Evolutionary conservation across 2,888 invertebrate species (phyloP), one percentile per base, ranked within the genome.

Genomic region (Drosophila siamana): DNA sequence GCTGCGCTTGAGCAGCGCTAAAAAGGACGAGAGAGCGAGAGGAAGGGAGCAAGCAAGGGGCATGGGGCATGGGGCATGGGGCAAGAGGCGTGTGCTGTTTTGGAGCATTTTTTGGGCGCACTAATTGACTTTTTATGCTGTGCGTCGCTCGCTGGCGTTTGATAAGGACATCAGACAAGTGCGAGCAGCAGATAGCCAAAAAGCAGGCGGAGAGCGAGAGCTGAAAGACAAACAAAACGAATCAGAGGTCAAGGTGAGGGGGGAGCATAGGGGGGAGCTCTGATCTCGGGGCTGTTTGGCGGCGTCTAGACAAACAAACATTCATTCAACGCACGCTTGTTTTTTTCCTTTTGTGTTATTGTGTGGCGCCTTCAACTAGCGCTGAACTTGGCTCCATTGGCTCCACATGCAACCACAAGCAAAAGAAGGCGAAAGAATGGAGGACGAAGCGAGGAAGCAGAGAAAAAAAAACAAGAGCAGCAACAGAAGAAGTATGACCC

Each of bases 81-180:
- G 36, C 24, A 7, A 26, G 36, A 6, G 16, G 15, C 9, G 16
- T 33, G 28, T 16, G 38, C 56, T 28, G 41, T 52, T 75, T 54
- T 54, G 19, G 19, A 28, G 44, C 62, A 50, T 47, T 56, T 63
- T 57, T 41, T 38, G 40, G 46, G 26, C 60, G 28, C 55, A 78
- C 78, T 78, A 74, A 74, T 74, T 74, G 74, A 74, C 78, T 74
- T 74, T 77, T 74, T 74, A 73, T 67, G 78, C 74, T 66, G 44
- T 55, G 52, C 46, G 22, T 56, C 36, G 7, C n/a, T 40, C 19
- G 19, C 15, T 16, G 19, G 5, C 26, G 36, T 44, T 38, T 48
- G 9, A 48, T 22, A 57, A 24, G 22, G 43, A 44, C 38, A 28
- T 30, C 50, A 48, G 13, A 38, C 38, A 26, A 38, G 46, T 26